These are phyloP conservation scores for Gymnorhina tibicen DNA, from an alignment of 2,113 vertebrate genomes.

Conservation along the genomic window DNA sequence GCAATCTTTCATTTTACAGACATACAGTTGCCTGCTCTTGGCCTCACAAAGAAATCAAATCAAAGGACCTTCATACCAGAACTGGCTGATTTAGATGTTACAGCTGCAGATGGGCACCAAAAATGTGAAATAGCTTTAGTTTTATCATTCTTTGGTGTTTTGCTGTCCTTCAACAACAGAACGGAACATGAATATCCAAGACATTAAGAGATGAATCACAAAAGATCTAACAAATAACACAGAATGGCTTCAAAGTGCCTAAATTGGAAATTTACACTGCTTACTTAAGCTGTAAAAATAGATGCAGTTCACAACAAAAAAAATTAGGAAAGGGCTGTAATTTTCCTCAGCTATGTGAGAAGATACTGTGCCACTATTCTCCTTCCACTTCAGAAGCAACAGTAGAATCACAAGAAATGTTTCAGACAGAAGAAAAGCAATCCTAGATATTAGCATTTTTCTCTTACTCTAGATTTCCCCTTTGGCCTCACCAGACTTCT, in stretches of 20 bases:
- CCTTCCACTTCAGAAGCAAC: neutral
- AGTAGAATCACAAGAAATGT: neutral
- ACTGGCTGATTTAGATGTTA: neutral
- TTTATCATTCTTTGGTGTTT: neutral
- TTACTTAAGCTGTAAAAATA: neutral
- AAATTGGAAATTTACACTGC: neutral
- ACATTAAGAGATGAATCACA: neutral
- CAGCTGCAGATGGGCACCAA: neutral
- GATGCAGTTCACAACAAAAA: neutral
- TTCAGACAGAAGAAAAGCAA: neutral
- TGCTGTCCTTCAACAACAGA: constrained; percentile 6
- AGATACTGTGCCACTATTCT: neutral
- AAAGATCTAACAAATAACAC: neutral
- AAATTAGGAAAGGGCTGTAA: neutral
- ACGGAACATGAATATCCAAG: neutral
- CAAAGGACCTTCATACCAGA: neutral
- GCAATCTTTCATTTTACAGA: constrained; percentile 7
- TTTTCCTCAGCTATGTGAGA: neutral
- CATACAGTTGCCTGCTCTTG: neutral
- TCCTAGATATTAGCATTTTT: neutral
- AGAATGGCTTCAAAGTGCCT: neutral
- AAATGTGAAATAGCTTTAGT: neutral
- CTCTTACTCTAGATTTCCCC: neutral
- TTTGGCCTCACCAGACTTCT: neutral
- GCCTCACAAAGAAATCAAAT: constrained; percentile 18